Evolutionary conservation across 2,113 vertebrate genomes (phyloP).

Genomic region (Geococcyx californianus): DNA sequence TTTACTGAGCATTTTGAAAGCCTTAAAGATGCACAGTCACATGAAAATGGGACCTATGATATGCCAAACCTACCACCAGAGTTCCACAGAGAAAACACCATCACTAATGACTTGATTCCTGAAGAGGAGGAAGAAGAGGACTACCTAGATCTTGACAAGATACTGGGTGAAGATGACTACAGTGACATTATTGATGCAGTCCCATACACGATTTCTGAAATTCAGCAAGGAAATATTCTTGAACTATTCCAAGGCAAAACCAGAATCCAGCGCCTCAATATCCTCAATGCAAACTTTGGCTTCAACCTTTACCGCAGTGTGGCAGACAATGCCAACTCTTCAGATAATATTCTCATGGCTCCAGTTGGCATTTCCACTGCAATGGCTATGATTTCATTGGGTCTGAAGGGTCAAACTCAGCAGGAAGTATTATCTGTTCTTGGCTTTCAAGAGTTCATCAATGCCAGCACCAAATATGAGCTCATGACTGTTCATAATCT

Average conservation of each 20-base stretch:
- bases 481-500: constrained; percentile 90
- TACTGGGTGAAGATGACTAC: constrained; percentile 85
- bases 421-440: constrained; percentile 83
- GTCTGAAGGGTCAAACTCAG: constrained; percentile 79
- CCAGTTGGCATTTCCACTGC: constrained; percentile 94
- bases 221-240: constrained; percentile 82
- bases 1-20: constrained; percentile 74
- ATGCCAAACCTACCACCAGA: constrained; percentile 75
- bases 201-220: constrained; percentile 78
- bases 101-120: constrained; percentile 87
- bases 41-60: constrained; percentile 17
- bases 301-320: constrained; percentile 90
- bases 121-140: constrained; percentile 82
- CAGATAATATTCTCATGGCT: constrained; percentile 90
- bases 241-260: constrained; percentile 89
- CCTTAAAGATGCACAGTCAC: constrained; percentile 29
- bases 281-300: constrained; percentile 88
- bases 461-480: constrained; percentile 90
- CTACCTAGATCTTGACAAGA: constrained; percentile 89
- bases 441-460: constrained; percentile 89
- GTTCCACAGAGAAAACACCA: constrained; percentile 91
- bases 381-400: constrained; percentile 94
- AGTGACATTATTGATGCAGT: constrained; percentile 86
- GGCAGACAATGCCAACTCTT: constrained; percentile 79
- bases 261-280: constrained; percentile 91